Evolutionary conservation across 2,888 invertebrate genomes (phyloP).

Genomic region (Toxonevra muliebris): DNA sequence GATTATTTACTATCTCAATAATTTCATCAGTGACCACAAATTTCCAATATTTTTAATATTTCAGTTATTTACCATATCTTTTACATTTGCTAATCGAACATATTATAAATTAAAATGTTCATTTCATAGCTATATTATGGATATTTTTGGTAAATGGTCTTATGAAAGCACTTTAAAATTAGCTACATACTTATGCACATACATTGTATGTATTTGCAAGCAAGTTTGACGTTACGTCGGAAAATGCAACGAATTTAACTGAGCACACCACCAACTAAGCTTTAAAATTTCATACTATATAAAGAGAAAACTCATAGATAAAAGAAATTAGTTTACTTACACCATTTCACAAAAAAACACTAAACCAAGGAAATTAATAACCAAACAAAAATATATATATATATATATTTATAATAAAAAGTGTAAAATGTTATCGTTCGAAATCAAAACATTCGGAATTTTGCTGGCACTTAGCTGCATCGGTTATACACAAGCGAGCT

Average conservation of each 20-base stretch:
- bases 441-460: conserved; percentile 33
- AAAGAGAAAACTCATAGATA: conserved; percentile 43
- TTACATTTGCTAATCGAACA: no score
- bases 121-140: no score
- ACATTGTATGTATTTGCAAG: no score
- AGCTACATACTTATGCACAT: no score
- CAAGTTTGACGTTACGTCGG: no score
- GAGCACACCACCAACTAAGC: neutral
- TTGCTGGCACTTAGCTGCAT: conserved; percentile 27
- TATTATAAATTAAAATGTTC: no score
- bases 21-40: no score
- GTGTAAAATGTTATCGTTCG: conserved; percentile 16
- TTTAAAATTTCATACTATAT: conserved; percentile 40
- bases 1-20: no score
- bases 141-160: no score
- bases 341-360: conserved; percentile 47
- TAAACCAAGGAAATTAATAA: neutral
- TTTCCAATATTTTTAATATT: no score
- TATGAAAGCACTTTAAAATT: no score
- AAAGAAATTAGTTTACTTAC: conserved; percentile 55
- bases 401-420: conserved; percentile 11
- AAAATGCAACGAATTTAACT: neutral
- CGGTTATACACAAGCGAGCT: conserved; percentile 26
- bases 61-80: no score
- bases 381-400: conserved; percentile 34